Evolutionary conservation across 2,888 invertebrate species (phyloP), one percentile per base, ranked within the genome.

Genomic region (Hydrotaea cyrtoneurina): DNA sequence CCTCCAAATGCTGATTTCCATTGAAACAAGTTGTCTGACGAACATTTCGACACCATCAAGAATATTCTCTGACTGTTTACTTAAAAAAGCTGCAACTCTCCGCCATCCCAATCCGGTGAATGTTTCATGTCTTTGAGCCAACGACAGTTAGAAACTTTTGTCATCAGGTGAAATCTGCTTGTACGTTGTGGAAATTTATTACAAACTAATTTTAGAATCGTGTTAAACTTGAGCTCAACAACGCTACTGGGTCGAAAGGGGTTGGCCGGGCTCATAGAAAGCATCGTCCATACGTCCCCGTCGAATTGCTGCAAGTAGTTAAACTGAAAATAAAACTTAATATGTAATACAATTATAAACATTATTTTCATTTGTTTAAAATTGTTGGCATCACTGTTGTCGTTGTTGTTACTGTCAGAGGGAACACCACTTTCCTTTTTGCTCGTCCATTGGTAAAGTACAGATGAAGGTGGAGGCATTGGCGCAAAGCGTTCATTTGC

Each of bases 301-400:
- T 43, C 43, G 13, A 43, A 7, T 43, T 43, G 43, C 15, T 10
- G 43, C 10, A 15, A 43, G 7, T 15, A 31, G 31, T 39, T 39
- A 39, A 8, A 39, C 8, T 39, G 39, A 39, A 50, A 50, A 50
- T 50, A 50, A 50, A 50, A 17, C 53, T 36, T 72, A 55, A 55
- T 17, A 36, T 19, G 19, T 43, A 71, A 23, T 72, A 53, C 31
- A 55, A 72, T 72, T 31, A 72, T 36, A 55, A 72, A 55, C 72
- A 36, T 72, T 72, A 36, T 55, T 72, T 72, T 72, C n/a, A 31
- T 53, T 53, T 64, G 46, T 72, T 72, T 72, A n/a, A 53, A 72
- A 55, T 53, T 72, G 31, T 72, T 31, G 36, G 26, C 17, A 13
- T n/a, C 62, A 31, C 36, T 36, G 31, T 17, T 15, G 23, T 59